Evolutionary conservation across 2,113 vertebrate species (phyloP).

Genomic region (Poeciliopsis prolifica): DNA sequence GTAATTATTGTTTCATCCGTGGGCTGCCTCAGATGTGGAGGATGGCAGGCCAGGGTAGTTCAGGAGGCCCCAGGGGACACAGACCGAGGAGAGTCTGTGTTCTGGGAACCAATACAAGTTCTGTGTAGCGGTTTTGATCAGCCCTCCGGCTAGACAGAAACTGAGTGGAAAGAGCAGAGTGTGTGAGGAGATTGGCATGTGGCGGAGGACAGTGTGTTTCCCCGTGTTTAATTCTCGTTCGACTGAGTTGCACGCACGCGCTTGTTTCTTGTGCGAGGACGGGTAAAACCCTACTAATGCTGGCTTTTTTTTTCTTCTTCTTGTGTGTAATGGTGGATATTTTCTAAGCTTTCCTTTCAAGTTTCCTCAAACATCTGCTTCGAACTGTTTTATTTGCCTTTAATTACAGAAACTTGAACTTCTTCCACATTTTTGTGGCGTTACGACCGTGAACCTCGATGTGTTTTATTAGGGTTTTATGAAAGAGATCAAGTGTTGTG

Average conservation of each 20-base stretch:
- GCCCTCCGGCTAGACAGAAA: constrained; percentile 17
- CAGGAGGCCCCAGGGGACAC: constrained; percentile 23
- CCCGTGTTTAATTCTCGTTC: neutral
- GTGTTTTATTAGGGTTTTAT: neutral
- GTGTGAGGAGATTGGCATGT: neutral
- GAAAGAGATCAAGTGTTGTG: neutral
- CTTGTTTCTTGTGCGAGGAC: neutral
- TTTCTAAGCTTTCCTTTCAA: neutral
- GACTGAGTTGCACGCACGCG: neutral
- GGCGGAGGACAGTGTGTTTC: neutral
- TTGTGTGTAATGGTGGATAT: neutral
- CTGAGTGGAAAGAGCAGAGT: neutral
- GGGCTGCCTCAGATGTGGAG: constrained; percentile 53
- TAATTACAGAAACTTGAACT: neutral
- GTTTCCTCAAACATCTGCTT: neutral
- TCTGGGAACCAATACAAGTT: constrained; percentile 55
- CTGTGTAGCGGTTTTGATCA: constrained; percentile 50
- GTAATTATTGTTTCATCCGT: constrained; percentile 64
- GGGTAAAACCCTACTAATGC: neutral
- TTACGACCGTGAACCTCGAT: neutral
- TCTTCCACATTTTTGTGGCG: neutral
- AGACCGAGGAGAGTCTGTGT: constrained; percentile 17
- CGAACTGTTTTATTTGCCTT: neutral
- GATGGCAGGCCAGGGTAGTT: constrained; percentile 42
- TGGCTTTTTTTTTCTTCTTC: neutral